phyloP scores from a whole-genome alignment of 1,140 invertebrate genomes.

The Euura lappo region DNA sequence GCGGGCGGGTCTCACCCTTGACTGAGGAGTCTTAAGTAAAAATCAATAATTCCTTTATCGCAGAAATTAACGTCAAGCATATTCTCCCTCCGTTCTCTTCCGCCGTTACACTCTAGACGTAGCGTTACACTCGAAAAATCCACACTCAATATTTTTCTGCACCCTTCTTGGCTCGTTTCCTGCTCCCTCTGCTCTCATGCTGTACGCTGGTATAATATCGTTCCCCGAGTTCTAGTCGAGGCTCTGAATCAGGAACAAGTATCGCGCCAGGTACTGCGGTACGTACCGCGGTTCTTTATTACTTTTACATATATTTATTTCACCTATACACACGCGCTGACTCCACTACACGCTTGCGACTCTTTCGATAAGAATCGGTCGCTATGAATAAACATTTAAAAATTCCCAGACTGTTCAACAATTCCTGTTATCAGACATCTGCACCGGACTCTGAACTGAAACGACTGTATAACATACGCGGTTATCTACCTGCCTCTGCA shows the following conservation, averaged over 20 bases:
- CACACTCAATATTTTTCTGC: slow-evolving; percentile 24
- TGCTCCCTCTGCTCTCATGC: slow-evolving; percentile 37
- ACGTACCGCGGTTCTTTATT: too few species aligned
- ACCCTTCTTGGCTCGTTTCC: slow-evolving; percentile 27
- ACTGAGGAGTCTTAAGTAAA: slow-evolving; percentile 52
- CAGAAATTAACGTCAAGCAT: slow-evolving; percentile 58
- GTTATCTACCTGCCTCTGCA: too few species aligned
- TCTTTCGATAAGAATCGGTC: neutral
- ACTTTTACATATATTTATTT: too few species aligned
- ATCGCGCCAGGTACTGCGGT: too few species aligned
- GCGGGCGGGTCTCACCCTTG: slow-evolving; percentile 42
- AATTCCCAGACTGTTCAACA: slow-evolving; percentile 5
- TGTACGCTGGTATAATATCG: slow-evolving; percentile 18
- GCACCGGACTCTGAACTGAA: neutral
- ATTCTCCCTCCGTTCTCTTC: slow-evolving; percentile 48
- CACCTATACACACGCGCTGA: too few species aligned
- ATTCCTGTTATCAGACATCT: neutral
- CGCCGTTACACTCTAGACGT: slow-evolving; percentile 26
- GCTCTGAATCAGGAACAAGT: neutral
- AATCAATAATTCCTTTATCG: slow-evolving; percentile 61
- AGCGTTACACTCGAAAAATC: slow-evolving; percentile 28
- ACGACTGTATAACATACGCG: too few species aligned
- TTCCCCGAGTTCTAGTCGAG: neutral
- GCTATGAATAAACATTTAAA: neutral
- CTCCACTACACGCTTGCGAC: too few species aligned